Percentiles rank a stretch among this genome's conserved stretches.
Conservation (phyloP, 2,888 invertebrate genomes). For the Ashinkailepas kermadecensis region DNA sequence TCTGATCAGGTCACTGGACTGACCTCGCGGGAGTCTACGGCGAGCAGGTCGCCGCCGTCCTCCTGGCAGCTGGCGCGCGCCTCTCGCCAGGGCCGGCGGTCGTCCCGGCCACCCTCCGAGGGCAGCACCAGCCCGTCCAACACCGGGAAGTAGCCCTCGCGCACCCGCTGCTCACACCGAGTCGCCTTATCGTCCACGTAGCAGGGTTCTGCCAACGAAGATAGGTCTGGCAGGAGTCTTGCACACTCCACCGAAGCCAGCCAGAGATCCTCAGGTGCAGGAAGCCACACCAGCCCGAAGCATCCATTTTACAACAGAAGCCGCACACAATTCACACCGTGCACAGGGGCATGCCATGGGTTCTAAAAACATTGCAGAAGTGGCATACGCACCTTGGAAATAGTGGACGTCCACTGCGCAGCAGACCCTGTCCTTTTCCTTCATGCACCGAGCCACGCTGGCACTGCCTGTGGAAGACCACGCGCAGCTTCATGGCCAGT, state of each 20-base stretch:
- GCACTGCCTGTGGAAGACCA: neutral
- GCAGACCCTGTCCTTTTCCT: neutral
- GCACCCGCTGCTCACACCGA: conserved; percentile 15
- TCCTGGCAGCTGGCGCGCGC: neutral
- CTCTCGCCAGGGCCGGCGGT: neutral
- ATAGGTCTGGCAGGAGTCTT: no score
- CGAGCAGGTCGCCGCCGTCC: neutral
- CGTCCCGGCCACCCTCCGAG: no score
- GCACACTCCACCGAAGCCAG: no score
- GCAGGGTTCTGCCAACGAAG: neutral
- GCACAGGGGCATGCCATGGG: neutral
- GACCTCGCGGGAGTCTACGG: neutral
- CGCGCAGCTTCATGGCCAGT: no score
- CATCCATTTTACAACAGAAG: no score
- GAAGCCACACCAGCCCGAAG: no score
- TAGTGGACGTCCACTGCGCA: neutral
- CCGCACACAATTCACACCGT: neutral
- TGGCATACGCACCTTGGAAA: neutral
- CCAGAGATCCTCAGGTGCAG: no score
- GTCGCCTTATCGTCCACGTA: neutral
- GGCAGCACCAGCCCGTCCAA: neutral
- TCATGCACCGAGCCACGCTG: neutral
- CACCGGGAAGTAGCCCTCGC: conserved; percentile 19
- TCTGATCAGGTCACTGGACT: no score
- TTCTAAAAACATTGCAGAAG: no score